These are phyloP conservation scores for Troides aeacus DNA, from an alignment of 2,888 invertebrate genomes.

Conservation along the genomic window DNA sequence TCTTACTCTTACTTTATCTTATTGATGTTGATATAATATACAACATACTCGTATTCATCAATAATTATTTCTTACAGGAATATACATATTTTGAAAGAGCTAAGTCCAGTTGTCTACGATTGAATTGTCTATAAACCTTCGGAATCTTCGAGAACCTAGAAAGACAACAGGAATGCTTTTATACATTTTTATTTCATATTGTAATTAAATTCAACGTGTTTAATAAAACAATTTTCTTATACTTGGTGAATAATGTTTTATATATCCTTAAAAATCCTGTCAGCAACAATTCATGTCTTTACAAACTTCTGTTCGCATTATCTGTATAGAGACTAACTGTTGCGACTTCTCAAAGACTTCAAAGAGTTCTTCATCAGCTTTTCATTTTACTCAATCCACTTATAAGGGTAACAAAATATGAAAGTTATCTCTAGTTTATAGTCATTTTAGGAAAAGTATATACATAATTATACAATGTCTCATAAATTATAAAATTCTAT, in stretches of 20 bases:
- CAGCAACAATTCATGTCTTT: too few relatives aligned
- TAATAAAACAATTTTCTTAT: neutral
- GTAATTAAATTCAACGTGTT: neutral
- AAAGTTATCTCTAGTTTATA: too few relatives aligned
- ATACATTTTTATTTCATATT: neutral
- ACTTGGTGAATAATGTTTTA: neutral
- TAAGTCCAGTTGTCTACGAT: slow-evolving; percentile 61
- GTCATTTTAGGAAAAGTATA: too few relatives aligned
- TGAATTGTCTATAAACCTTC: slow-evolving; percentile 47
- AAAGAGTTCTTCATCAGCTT: too few relatives aligned
- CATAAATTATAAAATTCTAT: too few relatives aligned
- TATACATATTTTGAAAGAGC: slow-evolving; percentile 82
- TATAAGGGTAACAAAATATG: too few relatives aligned
- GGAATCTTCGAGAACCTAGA: neutral
- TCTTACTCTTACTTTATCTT: neutral
- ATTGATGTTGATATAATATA: neutral
- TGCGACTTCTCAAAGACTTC: too few relatives aligned
- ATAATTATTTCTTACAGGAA: slow-evolving; percentile 76
- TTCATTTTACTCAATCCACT: too few relatives aligned
- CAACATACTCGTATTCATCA: neutral
- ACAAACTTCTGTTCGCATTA: too few relatives aligned
- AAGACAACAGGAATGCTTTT: neutral
- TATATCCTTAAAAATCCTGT: neutral
- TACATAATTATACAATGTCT: too few relatives aligned
- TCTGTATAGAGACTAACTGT: too few relatives aligned